Conservation (phyloP, 2,113 vertebrate genomes). For the Macrotus californicus region DNA sequence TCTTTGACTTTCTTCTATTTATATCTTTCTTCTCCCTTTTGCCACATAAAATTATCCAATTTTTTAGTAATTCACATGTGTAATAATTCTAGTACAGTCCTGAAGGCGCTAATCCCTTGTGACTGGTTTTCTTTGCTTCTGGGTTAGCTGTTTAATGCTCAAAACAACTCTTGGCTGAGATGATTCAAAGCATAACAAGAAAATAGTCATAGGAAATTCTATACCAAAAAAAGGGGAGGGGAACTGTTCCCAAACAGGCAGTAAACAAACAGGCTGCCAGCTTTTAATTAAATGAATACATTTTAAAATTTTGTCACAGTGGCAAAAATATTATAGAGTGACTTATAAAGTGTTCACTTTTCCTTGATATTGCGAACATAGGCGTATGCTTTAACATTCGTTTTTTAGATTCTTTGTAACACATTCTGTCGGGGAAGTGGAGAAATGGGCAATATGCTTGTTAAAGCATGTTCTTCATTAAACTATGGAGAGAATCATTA, state of each 20-base stretch:
- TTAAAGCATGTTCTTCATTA: background rate
- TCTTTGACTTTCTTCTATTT: slow-evolving; percentile 58
- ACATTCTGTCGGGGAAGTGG: background rate
- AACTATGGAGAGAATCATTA: background rate
- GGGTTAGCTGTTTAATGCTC: background rate
- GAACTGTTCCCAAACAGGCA: background rate
- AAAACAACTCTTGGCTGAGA: background rate
- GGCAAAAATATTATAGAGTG: background rate
- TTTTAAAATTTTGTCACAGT: background rate
- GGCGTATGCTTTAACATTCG: background rate
- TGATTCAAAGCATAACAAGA: slow-evolving; percentile 3
- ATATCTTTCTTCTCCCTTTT: slow-evolving; percentile 41
- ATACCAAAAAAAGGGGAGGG: background rate
- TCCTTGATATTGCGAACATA: background rate
- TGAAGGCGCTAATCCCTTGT: slow-evolving; percentile 5
- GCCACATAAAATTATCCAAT: slow-evolving; percentile 24
- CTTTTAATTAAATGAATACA: slow-evolving; percentile 37
- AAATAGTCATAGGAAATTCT: slow-evolving; percentile 37
- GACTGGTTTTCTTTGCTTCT: slow-evolving; percentile 51
- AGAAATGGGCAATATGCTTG: background rate
- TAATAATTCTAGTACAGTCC: background rate
- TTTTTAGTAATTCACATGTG: slow-evolving; percentile 47
- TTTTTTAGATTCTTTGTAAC: background rate
- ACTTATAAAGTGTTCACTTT: background rate
- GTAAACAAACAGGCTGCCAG: background rate